These are phyloP conservation scores for Calosoma granatense DNA, from an alignment of 1,140 invertebrate genomes.

Conservation along the genomic window DNA sequence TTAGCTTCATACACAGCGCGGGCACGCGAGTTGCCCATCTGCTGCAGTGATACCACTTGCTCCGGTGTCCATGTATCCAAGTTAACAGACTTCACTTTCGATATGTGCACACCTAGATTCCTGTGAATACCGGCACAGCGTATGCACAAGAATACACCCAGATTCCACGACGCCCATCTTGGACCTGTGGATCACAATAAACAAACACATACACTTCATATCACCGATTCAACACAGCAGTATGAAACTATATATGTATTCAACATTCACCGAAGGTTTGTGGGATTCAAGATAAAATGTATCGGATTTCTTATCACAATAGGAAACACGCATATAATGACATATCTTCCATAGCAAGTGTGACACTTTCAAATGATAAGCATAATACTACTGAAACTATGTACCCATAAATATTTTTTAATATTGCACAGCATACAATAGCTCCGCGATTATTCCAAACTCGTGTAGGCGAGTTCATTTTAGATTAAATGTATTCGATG, in stretches of 20 bases:
- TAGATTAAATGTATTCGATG: too few relatives aligned
- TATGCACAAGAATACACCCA: constrained; percentile 97
- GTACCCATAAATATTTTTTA: too few relatives aligned
- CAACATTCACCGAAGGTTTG: not conserved
- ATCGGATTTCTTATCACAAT: too few relatives aligned
- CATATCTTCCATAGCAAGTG: too few relatives aligned
- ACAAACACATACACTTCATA: not conserved
- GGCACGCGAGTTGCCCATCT: constrained; percentile 96
- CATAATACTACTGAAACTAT: too few relatives aligned
- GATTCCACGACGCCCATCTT: constrained; percentile 97
- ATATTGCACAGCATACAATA: too few relatives aligned
- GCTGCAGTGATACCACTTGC: constrained; percentile 88
- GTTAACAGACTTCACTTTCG: constrained; percentile 96
- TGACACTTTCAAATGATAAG: too few relatives aligned
- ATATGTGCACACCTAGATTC: constrained; percentile 96
- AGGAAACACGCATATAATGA: too few relatives aligned
- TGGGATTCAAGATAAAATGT: not conserved
- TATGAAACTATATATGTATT: not conserved
- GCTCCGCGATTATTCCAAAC: too few relatives aligned
- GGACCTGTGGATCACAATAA: constrained; percentile 57
- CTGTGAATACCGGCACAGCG: constrained; percentile 96
- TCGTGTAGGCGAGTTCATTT: too few relatives aligned
- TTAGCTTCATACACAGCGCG: constrained; percentile 96
- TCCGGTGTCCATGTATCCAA: constrained; percentile 97
- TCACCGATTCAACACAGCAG: not conserved